phyloP scores from a whole-genome alignment of 35 echinoderm and acorn worm genomes.

The Eucidaris tribuloides region DNA sequence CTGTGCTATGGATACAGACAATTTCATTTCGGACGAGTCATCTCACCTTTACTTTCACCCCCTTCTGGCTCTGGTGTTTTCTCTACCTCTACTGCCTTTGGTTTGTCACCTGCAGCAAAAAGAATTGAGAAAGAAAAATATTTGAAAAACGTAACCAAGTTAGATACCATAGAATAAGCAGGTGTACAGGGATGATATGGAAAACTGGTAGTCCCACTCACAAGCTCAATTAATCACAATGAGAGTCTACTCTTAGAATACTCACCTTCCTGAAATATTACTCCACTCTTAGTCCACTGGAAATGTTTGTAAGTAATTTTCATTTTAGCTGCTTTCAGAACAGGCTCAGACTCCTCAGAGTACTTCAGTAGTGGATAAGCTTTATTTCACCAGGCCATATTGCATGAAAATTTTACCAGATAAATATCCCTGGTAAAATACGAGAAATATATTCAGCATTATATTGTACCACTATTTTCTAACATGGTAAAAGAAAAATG shows the following conservation, averaged over 20 bases:
- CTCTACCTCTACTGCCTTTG: neutral
- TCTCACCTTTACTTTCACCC: too few relatives aligned
- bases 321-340: too few relatives aligned
- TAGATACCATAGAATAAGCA: neutral
- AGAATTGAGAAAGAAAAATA: neutral
- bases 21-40: neutral
- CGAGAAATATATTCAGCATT: too few relatives aligned
- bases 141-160: neutral
- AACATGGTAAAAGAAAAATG: too few relatives aligned
- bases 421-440: too few relatives aligned
- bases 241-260: neutral
- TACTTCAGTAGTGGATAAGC: too few relatives aligned
- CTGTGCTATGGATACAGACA: neutral
- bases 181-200: neutral
- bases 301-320: too few relatives aligned
- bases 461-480: too few relatives aligned
- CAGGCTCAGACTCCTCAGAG: too few relatives aligned
- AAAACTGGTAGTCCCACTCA: neutral
- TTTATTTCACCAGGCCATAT: too few relatives aligned
- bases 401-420: too few relatives aligned
- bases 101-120: neutral
- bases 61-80: constrained; percentile 8
- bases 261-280: neutral
- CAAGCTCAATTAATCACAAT: neutral
- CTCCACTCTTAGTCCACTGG: neutral